phyloP scores from a whole-genome alignment of 2,113 vertebrate genomes.

The Antechinus flavipes region DNA sequence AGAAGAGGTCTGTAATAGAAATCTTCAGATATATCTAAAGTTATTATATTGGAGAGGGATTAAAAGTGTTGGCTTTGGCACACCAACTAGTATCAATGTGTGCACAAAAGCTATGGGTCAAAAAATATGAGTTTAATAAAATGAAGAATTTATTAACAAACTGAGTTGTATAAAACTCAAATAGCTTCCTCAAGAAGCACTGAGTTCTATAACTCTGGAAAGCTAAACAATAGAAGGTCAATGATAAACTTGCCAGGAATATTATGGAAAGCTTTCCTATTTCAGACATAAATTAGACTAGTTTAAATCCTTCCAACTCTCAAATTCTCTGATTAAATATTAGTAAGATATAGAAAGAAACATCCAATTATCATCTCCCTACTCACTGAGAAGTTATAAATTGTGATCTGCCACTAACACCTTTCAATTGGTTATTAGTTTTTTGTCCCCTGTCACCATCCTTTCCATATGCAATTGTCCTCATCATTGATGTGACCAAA shows the following conservation, averaged over 20 bases:
- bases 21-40: background rate
- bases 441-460: background rate
- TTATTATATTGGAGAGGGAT: background rate
- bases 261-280: background rate
- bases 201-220: background rate
- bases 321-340: background rate
- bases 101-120: background rate
- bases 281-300: background rate
- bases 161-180: background rate
- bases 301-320: background rate
- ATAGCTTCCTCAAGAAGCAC: background rate
- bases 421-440: background rate
- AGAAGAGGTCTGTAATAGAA: background rate
- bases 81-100: background rate
- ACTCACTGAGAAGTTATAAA: background rate
- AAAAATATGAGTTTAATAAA: background rate
- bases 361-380: background rate
- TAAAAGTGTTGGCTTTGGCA: background rate
- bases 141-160: background rate
- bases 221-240: background rate
- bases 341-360: background rate
- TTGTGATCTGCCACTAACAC: background rate
- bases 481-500: background rate
- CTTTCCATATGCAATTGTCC: background rate
- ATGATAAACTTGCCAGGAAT: background rate